phyloP scores from a whole-genome alignment of 2,113 vertebrate genomes.

The Pituophis catenifer region DNA sequence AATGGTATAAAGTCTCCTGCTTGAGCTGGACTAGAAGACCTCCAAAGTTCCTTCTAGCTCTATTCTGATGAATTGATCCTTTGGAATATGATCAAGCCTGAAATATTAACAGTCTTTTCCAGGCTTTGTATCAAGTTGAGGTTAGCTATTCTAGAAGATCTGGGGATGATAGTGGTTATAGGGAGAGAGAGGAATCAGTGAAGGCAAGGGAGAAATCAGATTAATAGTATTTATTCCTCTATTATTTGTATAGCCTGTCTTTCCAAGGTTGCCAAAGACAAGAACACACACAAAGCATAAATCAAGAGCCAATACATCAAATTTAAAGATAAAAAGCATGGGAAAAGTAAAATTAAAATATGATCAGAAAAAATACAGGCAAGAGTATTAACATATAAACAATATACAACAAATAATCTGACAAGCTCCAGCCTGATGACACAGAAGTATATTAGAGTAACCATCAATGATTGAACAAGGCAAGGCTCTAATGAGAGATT shows the following conservation, averaged over 20 bases:
- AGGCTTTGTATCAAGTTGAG: neutral
- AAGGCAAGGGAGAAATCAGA: neutral
- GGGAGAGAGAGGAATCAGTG: neutral
- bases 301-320: neutral
- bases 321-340: neutral
- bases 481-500: neutral
- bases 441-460: neutral
- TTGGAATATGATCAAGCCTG: neutral
- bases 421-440: neutral
- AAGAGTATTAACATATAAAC: neutral
- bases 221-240: neutral
- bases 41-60: too few relatives aligned
- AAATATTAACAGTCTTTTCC: neutral
- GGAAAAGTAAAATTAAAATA: neutral
- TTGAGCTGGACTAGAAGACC: too few relatives aligned
- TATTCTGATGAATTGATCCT: neutral
- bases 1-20: too few relatives aligned
- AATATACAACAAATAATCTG: neutral
- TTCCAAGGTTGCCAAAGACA: neutral
- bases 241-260: neutral
- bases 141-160: neutral
- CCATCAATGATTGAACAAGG: neutral
- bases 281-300: neutral
- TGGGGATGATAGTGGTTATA: neutral
- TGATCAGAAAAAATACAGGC: neutral